Evolutionary conservation across 1,140 invertebrate species (phyloP).

Genomic region (Lordiphosa stackelbergi): DNA sequence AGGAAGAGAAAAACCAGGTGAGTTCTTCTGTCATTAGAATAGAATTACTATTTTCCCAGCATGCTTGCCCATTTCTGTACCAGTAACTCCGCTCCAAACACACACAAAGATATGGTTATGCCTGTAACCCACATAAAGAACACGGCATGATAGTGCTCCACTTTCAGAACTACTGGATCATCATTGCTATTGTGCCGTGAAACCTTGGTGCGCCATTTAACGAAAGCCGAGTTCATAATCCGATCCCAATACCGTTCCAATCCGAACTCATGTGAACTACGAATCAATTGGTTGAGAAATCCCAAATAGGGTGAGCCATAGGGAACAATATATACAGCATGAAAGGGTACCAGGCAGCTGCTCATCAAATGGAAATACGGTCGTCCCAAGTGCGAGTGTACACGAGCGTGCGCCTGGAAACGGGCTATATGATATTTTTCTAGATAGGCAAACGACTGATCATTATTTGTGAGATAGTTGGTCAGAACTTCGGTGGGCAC

Average conservation of each 20-base stretch:
- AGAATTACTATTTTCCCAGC: neutral
- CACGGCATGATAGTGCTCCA: slow-evolving; percentile 63
- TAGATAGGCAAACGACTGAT: slow-evolving; percentile 57
- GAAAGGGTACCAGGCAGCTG: slow-evolving; percentile 68
- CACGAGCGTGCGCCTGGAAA: slow-evolving; percentile 52
- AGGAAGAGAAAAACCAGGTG: slow-evolving; percentile 75
- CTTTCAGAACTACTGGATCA: slow-evolving; percentile 57
- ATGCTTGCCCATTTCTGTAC: slow-evolving; percentile 37
- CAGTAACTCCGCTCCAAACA: slow-evolving; percentile 51
- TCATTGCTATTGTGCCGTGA: slow-evolving; percentile 37
- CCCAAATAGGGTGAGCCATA: slow-evolving; percentile 73
- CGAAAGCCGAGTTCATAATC: slow-evolving; percentile 63
- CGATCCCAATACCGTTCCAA: slow-evolving; percentile 61
- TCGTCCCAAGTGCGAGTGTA: slow-evolving; percentile 43
- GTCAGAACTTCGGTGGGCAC: slow-evolving; percentile 37
- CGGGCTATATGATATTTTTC: slow-evolving; percentile 63
- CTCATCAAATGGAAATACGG: slow-evolving; percentile 67
- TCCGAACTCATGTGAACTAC: slow-evolving; percentile 60
- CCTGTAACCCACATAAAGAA: slow-evolving; percentile 61
- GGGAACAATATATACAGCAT: slow-evolving; percentile 69
- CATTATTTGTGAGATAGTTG: slow-evolving; percentile 32
- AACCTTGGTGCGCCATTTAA: slow-evolving; percentile 49
- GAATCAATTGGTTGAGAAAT: slow-evolving; percentile 53
- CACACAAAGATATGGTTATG: slow-evolving; percentile 30
- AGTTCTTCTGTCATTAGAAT: slow-evolving; percentile 2